Conservation (phyloP, 2,888 invertebrate genomes). For the Oscheius myriophilus region DNA sequence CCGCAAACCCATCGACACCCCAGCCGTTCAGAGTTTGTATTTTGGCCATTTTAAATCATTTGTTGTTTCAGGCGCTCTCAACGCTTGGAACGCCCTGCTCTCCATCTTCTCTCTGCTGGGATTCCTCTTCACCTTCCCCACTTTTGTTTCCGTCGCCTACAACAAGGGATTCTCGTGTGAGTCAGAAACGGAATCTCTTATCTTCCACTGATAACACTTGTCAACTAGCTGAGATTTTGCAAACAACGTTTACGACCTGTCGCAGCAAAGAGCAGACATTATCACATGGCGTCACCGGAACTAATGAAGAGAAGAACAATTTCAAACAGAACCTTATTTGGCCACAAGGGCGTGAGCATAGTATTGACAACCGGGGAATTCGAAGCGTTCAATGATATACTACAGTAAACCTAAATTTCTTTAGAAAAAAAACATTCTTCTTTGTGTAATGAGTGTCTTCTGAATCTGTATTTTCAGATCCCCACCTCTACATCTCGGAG, state of each 20-base stretch:
- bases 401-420: no score
- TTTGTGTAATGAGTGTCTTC: background rate
- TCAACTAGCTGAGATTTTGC: background rate
- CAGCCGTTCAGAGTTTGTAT: constrained; percentile 15
- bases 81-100: constrained; percentile 51
- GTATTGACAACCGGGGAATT: no score
- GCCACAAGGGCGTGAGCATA: no score
- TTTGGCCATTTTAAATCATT: background rate
- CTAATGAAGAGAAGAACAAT: background rate
- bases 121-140: constrained; percentile 55
- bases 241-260: no score
- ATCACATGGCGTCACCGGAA: background rate
- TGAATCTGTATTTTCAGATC: constrained; percentile 48
- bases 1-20: constrained; percentile 50
- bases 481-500: constrained; percentile 62
- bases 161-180: constrained; percentile 56
- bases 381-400: no score
- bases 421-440: no score
- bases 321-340: no score
- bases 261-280: background rate
- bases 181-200: constrained; percentile 1
- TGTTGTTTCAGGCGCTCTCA: constrained; percentile 33
- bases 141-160: constrained; percentile 50
- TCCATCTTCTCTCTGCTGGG: constrained; percentile 45
- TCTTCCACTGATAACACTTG: no score